Conservation (phyloP, 2,113 vertebrate species). For the Microtus montanus region DNA sequence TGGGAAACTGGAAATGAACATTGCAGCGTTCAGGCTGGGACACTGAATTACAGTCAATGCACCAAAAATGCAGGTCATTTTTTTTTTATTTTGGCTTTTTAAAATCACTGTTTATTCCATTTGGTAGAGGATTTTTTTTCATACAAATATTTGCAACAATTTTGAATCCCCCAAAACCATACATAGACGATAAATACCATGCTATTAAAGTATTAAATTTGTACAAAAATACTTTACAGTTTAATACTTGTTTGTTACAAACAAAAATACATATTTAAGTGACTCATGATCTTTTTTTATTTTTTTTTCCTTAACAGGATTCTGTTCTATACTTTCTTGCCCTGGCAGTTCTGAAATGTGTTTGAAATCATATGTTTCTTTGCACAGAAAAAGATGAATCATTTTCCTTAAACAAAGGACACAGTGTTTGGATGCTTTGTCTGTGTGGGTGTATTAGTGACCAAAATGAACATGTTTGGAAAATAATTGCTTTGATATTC, state of each 20-base stretch:
- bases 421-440: constrained; percentile 79
- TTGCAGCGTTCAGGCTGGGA: not conserved
- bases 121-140: constrained; percentile 86
- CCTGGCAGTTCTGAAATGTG: constrained; percentile 92
- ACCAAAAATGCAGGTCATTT: not conserved
- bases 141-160: constrained; percentile 97
- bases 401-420: constrained; percentile 79
- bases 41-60: constrained; percentile 11
- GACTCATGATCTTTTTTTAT: constrained; percentile 83
- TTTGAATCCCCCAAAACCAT: constrained; percentile 93
- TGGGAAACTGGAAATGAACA: not conserved
- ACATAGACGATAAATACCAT: constrained; percentile 99
- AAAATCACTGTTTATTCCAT: constrained; percentile 89
- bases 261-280: constrained; percentile 99
- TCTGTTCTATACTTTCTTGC: constrained; percentile 89
- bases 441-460: constrained; percentile 76
- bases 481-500: constrained; percentile 82
- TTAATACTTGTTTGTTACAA: constrained; percentile 99
- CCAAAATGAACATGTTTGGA: constrained; percentile 80
- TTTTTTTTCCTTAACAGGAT: constrained; percentile 79
- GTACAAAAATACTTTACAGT: constrained; percentile 99
- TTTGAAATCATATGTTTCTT: constrained; percentile 75
- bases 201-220: constrained; percentile 99
- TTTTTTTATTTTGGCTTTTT: constrained; percentile 76
- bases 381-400: constrained; percentile 80